Evolutionary conservation across 2,113 vertebrate genomes (phyloP), one percentile per base, ranked within the genome.

Genomic region (Mola mola): DNA sequence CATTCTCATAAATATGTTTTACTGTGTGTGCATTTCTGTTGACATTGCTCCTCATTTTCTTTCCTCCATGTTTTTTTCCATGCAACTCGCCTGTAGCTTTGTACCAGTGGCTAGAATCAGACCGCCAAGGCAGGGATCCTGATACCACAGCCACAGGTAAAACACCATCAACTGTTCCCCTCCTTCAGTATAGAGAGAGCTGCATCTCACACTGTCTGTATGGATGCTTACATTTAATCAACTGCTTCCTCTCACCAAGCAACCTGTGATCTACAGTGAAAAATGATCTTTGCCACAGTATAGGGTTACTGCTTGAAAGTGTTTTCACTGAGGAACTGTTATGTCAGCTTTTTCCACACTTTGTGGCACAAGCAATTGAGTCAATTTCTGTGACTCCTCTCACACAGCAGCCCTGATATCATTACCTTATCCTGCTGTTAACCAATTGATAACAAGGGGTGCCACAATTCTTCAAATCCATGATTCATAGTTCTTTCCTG

Each of bases 71-170:
- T 68, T 83, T 92, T 80, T 92, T 86, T 94, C 75, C 94, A 80
- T 92, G 79, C 85, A 87, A 91, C 89, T 85, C 79, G 3, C 61
- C 59, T 90, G 40, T 93, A 98, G 96, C 95, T 87, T 94, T 98
- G 92, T 95, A 94, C 94, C 94, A 94, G 87, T 96, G 94, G 94
- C 94, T 98, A 73, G 94, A 96, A 93, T 94, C 95, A 83, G 94
- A 96, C 74, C 96, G 93, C 62, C 95, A 93, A 87, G 94, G 94
- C 92, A 93, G 81, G 90, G 94, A 93, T 86, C 93, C 93, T 79
- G 93, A 92, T 82, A 63, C 92, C 78, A 72, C 92, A 89, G 85
- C 90, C 84, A 78, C 94, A 98, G 96, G 96, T 97, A 96, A 88
- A 58, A 52, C 47, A 25, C 42, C 29, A 24, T 47, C 58, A 52